These are phyloP conservation scores for Arvicanthis niloticus DNA, from an alignment of 2,113 vertebrate genomes.

Conservation along the genomic window DNA sequence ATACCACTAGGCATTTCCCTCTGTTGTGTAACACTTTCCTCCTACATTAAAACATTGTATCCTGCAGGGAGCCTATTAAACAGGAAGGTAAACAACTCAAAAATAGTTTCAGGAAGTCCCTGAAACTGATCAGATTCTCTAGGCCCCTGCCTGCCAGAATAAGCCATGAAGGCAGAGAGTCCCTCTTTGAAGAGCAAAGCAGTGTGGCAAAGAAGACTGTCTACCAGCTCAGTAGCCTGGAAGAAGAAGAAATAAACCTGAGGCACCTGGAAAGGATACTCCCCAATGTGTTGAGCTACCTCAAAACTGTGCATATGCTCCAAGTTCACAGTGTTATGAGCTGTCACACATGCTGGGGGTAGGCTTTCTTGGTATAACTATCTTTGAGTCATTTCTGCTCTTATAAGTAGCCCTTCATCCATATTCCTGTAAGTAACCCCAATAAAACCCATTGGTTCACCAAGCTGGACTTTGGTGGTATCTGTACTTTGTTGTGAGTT, in stretches of 20 bases:
- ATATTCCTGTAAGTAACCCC: background rate
- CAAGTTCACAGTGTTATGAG: background rate
- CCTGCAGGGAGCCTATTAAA: background rate
- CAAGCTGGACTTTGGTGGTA: background rate
- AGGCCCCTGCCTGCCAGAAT: background rate
- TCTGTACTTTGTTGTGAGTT: background rate
- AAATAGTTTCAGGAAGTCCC: background rate
- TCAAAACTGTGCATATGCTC: background rate
- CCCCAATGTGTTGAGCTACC: background rate
- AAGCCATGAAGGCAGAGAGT: background rate
- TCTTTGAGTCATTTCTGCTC: background rate
- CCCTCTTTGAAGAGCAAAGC: background rate
- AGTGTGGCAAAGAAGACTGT: background rate
- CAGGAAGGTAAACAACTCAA: background rate
- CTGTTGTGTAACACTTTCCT: background rate
- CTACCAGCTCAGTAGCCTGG: background rate
- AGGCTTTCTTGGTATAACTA: background rate
- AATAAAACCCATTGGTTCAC: background rate
- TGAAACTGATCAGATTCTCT: background rate
- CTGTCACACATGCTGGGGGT: background rate
- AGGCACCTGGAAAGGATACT: background rate
- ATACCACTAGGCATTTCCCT: background rate
- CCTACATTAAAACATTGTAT: background rate
- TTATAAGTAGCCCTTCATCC: background rate
- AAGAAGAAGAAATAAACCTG: background rate